phyloP scores from a whole-genome alignment of 2,113 vertebrate genomes.

The Vulpes ferrilata region DNA sequence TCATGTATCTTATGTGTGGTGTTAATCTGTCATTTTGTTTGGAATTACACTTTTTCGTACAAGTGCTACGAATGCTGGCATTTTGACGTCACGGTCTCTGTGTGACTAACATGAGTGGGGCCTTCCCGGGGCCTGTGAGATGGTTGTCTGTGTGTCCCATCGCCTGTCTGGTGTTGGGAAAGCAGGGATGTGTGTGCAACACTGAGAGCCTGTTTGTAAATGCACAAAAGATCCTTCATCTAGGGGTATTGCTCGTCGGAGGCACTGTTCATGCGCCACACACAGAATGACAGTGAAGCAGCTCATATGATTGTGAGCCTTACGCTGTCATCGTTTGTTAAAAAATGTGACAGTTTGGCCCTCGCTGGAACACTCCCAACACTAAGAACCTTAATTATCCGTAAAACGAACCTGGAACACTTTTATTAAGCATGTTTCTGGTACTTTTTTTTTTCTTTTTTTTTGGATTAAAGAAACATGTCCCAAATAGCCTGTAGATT shows the following conservation, averaged over 20 bases:
- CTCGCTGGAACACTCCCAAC: not conserved
- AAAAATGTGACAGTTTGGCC: not conserved
- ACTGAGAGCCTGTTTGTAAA: not conserved
- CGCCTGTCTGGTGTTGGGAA: not conserved
- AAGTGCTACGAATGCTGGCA: not conserved
- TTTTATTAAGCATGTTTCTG: conserved; percentile 33
- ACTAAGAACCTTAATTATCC: not conserved
- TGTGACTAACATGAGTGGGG: not conserved
- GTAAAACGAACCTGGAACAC: not conserved
- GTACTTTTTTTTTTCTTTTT: not conserved
- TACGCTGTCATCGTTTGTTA: not conserved
- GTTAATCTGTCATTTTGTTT: not conserved
- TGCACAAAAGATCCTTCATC: not conserved
- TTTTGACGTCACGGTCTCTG: rapidly evolving
- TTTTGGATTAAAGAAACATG: not conserved
- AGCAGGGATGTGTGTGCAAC: not conserved
- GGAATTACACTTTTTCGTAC: not conserved
- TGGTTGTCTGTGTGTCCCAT: rapidly evolving
- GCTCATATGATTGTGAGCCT: too few species aligned
- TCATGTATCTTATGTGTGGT: rapidly evolving
- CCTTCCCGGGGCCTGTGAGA: not conserved
- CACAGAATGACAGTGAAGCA: not conserved
- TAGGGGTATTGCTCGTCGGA: not conserved
- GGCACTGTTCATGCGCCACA: not conserved
- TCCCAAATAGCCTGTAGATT: not conserved